A percentile compares a stretch with the other conserved stretches of the same genome.
These are phyloP conservation scores for Petrocephalus microphthalmus DNA, from an alignment of 2,113 vertebrate species.

Conservation along the genomic window DNA sequence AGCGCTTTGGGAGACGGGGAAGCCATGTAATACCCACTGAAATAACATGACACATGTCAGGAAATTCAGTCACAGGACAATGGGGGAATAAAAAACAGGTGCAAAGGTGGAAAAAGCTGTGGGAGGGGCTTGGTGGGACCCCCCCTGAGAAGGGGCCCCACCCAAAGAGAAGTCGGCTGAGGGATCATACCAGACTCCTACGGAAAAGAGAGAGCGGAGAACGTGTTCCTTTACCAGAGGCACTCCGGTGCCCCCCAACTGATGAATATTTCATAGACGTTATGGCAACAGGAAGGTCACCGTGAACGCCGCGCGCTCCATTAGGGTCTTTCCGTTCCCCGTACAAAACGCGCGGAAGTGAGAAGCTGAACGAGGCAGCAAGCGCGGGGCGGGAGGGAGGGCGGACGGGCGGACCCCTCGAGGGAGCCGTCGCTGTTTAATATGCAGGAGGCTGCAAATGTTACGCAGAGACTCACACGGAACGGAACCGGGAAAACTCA, in stretches of 20 bases:
- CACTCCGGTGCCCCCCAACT: not conserved
- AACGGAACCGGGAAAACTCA: not conserved
- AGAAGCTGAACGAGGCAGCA: not conserved
- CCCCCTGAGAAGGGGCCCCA: not conserved
- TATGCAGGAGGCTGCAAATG: not conserved
- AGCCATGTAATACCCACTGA: not conserved
- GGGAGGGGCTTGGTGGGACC: not conserved
- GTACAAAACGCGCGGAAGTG: not conserved
- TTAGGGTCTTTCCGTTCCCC: not conserved
- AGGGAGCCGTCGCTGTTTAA: not conserved
- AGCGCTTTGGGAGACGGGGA: too few species aligned
- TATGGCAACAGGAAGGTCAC: not conserved
- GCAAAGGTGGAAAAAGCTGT: not conserved
- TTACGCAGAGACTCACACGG: not conserved
- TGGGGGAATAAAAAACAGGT: not conserved
- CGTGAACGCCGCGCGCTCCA: not conserved
- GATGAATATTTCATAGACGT: constrained; percentile 18
- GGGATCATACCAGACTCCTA: not conserved
- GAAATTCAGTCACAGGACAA: not conserved
- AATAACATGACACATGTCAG: not conserved
- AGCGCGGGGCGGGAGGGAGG: not conserved
- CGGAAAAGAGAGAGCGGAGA: not conserved
- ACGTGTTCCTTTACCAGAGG: not conserved
- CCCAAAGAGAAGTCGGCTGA: not conserved
- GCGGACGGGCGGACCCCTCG: not conserved